Conservation (phyloP, 2,888 invertebrate species). For the Leucophenga montana region DNA sequence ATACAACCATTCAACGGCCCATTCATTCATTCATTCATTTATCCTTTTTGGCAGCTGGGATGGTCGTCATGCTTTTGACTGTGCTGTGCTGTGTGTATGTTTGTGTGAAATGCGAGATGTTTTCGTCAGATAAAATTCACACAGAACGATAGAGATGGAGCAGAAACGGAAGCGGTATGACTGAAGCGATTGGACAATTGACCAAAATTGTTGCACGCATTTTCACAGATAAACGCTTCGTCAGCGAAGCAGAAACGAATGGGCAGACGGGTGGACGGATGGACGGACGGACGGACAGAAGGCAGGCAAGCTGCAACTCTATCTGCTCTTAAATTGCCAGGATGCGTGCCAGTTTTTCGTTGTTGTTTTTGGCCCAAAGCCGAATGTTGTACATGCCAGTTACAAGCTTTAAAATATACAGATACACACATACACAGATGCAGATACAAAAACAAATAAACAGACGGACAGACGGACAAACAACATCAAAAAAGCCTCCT, state of each 20-base stretch:
- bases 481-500: background rate
- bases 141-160: background rate
- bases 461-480: too few relatives aligned
- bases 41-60: background rate
- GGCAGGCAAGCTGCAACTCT: background rate
- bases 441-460: too few relatives aligned
- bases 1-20: too few relatives aligned
- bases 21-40: background rate
- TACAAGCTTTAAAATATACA: constrained; percentile 3
- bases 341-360: constrained; percentile 11
- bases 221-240: constrained; percentile 29
- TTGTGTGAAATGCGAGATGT: background rate
- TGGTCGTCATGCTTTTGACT: background rate
- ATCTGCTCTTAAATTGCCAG: constrained; percentile 11
- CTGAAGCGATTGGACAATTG: constrained; percentile 28
- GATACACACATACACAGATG: background rate
- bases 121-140: background rate
- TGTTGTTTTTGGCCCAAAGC: constrained; percentile 17
- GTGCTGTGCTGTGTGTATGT: too few relatives aligned
- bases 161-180: background rate
- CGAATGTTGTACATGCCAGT: constrained; percentile 5
- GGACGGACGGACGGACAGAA: background rate
- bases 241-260: constrained; percentile 16
- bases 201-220: constrained; percentile 33
- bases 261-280: too few relatives aligned